phyloP scores from a whole-genome alignment of 2,888 invertebrate genomes.

The Perithous albicinctus region DNA sequence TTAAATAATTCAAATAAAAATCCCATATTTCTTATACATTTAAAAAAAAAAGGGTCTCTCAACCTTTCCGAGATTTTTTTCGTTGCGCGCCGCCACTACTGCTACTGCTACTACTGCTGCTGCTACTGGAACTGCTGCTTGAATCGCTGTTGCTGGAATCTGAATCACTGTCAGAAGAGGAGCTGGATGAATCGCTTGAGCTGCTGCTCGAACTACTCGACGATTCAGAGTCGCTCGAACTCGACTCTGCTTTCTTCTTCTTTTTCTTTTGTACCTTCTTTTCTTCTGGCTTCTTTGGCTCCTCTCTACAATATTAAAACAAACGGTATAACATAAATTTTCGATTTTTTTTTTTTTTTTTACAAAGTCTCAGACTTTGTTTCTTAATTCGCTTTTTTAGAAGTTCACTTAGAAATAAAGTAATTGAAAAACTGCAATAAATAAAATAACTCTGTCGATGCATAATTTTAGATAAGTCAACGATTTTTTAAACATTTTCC shows the following conservation, averaged over 20 bases:
- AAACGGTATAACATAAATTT: neutral
- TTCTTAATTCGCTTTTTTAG: too few relatives aligned
- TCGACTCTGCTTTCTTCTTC: constrained; percentile 71
- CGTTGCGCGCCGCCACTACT: constrained; percentile 46
- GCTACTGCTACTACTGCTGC: constrained; percentile 64
- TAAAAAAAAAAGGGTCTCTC: constrained; percentile 16
- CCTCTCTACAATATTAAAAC: constrained; percentile 66
- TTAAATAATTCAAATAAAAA: neutral
- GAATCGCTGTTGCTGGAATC: constrained; percentile 77
- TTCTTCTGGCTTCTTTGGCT: constrained; percentile 55
- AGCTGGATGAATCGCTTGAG: constrained; percentile 71
- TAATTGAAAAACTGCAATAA: too few relatives aligned
- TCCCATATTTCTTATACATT: constrained; percentile 13
- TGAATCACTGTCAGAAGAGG: constrained; percentile 79
- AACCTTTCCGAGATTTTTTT: constrained; percentile 51
- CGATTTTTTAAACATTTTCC: too few relatives aligned
- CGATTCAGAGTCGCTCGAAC: constrained; percentile 74
- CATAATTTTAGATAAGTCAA: too few relatives aligned
- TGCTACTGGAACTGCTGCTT: constrained; percentile 68
- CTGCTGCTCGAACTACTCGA: constrained; percentile 68
- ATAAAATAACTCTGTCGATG: too few relatives aligned
- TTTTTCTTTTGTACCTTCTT: constrained; percentile 70
- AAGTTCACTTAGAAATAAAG: too few relatives aligned
- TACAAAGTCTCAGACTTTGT: too few relatives aligned
- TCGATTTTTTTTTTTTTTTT: too few relatives aligned